These are phyloP conservation scores for Diprion similis DNA, from an alignment of 1,140 invertebrate species.

Conservation along the genomic window DNA sequence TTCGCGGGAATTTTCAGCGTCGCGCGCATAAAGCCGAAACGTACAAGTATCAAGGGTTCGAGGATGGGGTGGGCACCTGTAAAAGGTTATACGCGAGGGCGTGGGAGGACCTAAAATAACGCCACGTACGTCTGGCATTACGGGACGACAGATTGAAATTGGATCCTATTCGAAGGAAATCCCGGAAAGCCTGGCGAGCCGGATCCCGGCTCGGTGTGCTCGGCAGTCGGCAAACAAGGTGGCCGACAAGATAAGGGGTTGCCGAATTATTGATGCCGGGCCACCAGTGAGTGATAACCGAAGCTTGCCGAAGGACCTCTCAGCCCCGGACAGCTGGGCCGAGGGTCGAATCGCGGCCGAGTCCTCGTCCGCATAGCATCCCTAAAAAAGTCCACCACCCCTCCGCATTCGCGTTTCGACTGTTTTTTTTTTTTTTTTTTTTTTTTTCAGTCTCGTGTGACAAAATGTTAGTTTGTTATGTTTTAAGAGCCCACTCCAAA, in stretches of 20 bases:
- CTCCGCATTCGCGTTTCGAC: too few species aligned
- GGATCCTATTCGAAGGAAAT: slow-evolving; percentile 10
- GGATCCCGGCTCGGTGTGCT: not conserved
- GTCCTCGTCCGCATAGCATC: not conserved
- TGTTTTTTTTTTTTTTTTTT: too few species aligned
- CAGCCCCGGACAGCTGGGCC: not conserved
- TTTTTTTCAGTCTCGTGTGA: too few species aligned
- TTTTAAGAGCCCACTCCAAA: too few species aligned
- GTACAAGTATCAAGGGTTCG: too few species aligned
- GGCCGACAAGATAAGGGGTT: slow-evolving; percentile 12
- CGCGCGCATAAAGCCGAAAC: too few species aligned
- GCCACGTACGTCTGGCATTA: not conserved
- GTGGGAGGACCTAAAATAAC: not conserved
- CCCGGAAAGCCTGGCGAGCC: slow-evolving; percentile 20
- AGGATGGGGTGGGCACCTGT: too few species aligned
- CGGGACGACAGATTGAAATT: slow-evolving; percentile 32
- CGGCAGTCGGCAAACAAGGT: slow-evolving; percentile 8
- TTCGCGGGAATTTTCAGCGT: too few species aligned
- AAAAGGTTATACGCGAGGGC: not conserved
- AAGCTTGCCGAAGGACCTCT: slow-evolving; percentile 19
- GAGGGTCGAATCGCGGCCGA: not conserved
- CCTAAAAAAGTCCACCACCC: not conserved
- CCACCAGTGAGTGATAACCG: slow-evolving; percentile 37
- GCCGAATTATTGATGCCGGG: slow-evolving; percentile 14
- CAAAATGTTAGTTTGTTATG: too few species aligned